Conservation (phyloP, 2,797 vertebrate species). For the Epinephelus coioides region DNA sequence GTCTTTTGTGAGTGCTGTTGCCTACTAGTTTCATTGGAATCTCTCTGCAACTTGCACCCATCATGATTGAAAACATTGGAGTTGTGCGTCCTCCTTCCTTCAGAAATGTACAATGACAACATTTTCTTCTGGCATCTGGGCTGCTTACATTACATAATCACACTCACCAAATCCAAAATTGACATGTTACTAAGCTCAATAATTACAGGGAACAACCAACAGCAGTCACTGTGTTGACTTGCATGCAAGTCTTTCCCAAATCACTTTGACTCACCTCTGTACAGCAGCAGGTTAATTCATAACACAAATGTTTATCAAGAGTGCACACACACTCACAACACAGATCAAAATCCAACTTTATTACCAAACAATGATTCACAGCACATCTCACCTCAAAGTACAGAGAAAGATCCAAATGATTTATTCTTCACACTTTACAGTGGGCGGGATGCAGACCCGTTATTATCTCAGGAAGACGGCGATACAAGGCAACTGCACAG, state of each 20-base stretch:
- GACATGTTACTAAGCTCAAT: background rate
- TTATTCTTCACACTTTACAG: background rate
- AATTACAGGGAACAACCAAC: background rate
- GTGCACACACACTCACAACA: no score
- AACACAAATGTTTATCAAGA: background rate
- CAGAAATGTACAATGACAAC: no score
- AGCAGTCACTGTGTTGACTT: no score
- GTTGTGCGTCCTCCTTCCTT: no score
- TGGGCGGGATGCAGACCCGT: background rate
- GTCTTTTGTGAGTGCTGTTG: no score
- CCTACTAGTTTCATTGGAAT: no score
- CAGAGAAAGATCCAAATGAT: background rate
- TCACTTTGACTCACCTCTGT: background rate
- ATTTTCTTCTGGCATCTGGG: no score
- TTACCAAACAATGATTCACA: conserved; percentile 31
- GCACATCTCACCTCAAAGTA: conserved; percentile 29
- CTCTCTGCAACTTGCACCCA: no score
- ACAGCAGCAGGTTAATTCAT: conserved; percentile 1
- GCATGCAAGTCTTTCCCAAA: no score
- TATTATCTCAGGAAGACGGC: conserved; percentile 6
- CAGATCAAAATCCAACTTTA: conserved; percentile 37
- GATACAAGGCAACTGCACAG: background rate
- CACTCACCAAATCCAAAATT: no score
- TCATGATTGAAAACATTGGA: no score
- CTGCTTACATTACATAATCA: background rate